Evolutionary conservation across 2,113 vertebrate species (phyloP).

Genomic region (Lontra canadensis): DNA sequence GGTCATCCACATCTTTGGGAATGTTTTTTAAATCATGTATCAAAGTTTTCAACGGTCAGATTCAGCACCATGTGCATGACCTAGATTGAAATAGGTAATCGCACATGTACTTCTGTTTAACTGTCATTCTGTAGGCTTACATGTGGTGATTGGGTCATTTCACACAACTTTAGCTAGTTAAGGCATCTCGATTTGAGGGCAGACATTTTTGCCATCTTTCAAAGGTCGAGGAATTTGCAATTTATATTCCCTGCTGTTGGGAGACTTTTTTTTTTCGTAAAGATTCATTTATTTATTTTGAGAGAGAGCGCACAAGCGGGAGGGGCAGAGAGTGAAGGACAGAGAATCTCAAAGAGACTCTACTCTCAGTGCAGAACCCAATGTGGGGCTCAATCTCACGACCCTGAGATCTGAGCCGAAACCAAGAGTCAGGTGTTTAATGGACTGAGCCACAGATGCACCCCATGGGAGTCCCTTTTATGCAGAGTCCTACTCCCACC

Average conservation of each 20-base stretch:
- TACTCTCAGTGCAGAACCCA: too few species aligned
- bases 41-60: not conserved
- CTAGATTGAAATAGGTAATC: not conserved
- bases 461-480: not conserved
- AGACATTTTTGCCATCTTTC: not conserved
- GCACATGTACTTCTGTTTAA: too few species aligned
- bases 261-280: not conserved
- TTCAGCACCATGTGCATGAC: not conserved
- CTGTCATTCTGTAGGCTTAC: not conserved
- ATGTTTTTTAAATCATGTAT: not conserved
- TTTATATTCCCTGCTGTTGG: not conserved
- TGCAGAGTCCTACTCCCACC: not conserved
- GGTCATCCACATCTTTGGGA: not conserved
- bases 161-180: not conserved
- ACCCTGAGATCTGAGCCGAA: too few species aligned
- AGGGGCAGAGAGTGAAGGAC: too few species aligned
- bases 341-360: too few species aligned
- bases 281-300: too few species aligned
- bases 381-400: too few species aligned
- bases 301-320: too few species aligned
- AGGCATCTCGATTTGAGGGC: not conserved
- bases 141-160: not conserved
- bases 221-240: not conserved
- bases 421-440: too few species aligned
- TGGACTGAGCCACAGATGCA: too few species aligned